Evolutionary conservation across 2,888 invertebrate genomes (phyloP), one percentile per base, ranked within the genome.

Genomic region (Orchesellides sinensis): DNA sequence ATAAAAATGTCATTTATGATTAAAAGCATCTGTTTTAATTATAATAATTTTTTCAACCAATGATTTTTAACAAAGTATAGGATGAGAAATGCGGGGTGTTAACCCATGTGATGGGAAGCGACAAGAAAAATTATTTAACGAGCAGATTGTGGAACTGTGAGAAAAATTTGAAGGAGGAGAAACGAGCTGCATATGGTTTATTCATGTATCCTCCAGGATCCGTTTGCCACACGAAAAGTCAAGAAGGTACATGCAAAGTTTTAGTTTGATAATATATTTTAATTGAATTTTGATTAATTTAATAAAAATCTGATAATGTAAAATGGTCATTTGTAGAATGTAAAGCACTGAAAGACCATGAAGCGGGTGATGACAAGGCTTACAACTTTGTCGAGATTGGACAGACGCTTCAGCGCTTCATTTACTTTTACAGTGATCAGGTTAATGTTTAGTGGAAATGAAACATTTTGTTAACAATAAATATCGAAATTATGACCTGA

Each of bases 201-300:
- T 78, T 78, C 49, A 69, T 63, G 78, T 78, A 40, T 70, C 78
- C 70, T 4, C 78, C 69, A 0, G 78, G 70, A 0, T 63, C 69
- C 19, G 0, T 63, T 1, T 78, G 78, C 29, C 25, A 29, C 0
- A 5, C 27, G 21, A 2, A 61, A 73, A n/a, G 19, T 73, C 6
- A 14, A 1, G 2, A 49, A 56, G 4, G 54, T 54, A 10, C 23
- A 49, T 59, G 32, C 25, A 59, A 14, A n/a, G 4, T 10, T 49
- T 5, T n/a, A 52, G 19, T 52, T 17, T 0, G 12, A 29, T 25
- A 29, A 27, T 8, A 29, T 17, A 3, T 10, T 19, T 5, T 56
- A 56, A 56, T 23, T 8, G 8, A 25, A 27, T 59, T 27, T 32
- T 61, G n/a, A n/a, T n/a, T n/a, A n/a, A n/a, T 12, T 19, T 49